These are phyloP conservation scores for Villa cingulata DNA, from an alignment of 2,888 invertebrate genomes.

Conservation along the genomic window DNA sequence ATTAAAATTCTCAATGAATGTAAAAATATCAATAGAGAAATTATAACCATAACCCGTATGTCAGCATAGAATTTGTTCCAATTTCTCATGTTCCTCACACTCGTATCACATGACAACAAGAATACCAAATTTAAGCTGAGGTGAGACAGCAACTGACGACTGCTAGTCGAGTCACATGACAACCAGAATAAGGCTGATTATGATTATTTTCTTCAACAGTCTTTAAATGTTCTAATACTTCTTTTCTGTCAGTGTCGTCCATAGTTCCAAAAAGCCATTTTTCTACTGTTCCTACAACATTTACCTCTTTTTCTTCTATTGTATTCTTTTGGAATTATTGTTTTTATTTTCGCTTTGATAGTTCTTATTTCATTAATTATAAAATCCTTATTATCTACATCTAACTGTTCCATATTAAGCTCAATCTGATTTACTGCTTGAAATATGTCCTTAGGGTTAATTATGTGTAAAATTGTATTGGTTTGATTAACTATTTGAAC, in stretches of 20 bases:
- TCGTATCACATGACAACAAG: too few relatives aligned
- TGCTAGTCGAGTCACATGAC: too few relatives aligned
- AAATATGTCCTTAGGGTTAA: constrained; percentile 6
- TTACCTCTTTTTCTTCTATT: constrained; percentile 10
- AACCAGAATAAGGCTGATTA: too few relatives aligned
- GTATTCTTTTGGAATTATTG: constrained; percentile 6
- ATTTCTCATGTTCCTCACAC: too few relatives aligned
- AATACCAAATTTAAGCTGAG: too few relatives aligned
- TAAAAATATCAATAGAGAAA: too few relatives aligned
- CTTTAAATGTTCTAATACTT: constrained; percentile 9
- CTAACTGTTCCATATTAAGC: constrained; percentile 5
- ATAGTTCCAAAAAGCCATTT: constrained; percentile 10
- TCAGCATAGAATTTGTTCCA: too few relatives aligned
- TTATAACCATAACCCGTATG: too few relatives aligned
- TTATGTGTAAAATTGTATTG: constrained; percentile 8
- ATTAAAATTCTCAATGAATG: too few relatives aligned
- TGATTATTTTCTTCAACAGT: constrained; percentile 10
- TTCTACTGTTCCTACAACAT: constrained; percentile 10
- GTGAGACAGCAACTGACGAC: too few relatives aligned
- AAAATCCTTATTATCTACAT: constrained; percentile 6
- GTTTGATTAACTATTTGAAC: constrained; percentile 4
- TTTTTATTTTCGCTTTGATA: constrained; percentile 10
- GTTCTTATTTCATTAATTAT: constrained; percentile 7
- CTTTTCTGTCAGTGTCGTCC: constrained; percentile 9
- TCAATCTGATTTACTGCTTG: constrained; percentile 4